A percentile compares a stretch with the other conserved stretches of the same genome.
Evolutionary conservation across 2,888 invertebrate genomes (phyloP).

Genomic region (Acleris holmiana): DNA sequence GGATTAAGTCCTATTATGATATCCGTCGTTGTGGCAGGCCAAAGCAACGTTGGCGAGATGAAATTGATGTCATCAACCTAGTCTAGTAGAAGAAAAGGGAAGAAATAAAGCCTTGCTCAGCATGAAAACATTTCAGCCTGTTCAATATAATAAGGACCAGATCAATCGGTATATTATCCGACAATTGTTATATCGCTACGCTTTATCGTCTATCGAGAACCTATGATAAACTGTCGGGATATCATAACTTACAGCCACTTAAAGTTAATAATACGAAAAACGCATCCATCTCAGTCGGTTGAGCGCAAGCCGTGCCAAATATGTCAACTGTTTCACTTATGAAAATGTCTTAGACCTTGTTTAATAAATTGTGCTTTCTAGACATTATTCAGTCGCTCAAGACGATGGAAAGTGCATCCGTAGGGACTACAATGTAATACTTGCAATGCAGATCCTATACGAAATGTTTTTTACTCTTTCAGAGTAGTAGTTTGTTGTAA

Average conservation of each 20-base stretch:
- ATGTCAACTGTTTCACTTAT: conserved; percentile 40
- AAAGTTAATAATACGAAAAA: conserved; percentile 38
- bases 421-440: neutral
- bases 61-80: too few species aligned
- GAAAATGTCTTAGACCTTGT: conserved; percentile 33
- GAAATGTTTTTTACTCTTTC: neutral
- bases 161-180: conserved; percentile 31
- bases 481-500: neutral
- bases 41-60: too few species aligned
- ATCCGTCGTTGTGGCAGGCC: too few species aligned
- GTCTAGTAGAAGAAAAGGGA: too few species aligned
- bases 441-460: neutral
- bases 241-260: conserved; percentile 42
- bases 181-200: conserved; percentile 24
- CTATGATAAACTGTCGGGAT: conserved; percentile 37
- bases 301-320: conserved; percentile 39
- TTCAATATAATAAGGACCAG: neutral
- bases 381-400: conserved; percentile 11
- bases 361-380: conserved; percentile 33
- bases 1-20: too few species aligned
- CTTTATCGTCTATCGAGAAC: conserved; percentile 37
- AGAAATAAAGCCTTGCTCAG: too few species aligned
- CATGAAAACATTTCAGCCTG: too few species aligned
- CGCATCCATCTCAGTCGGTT: conserved; percentile 38
- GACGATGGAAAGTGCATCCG: conserved; percentile 6